These are phyloP conservation scores for Nephila pilipes DNA, from an alignment of 1,140 invertebrate species.

Conservation along the genomic window DNA sequence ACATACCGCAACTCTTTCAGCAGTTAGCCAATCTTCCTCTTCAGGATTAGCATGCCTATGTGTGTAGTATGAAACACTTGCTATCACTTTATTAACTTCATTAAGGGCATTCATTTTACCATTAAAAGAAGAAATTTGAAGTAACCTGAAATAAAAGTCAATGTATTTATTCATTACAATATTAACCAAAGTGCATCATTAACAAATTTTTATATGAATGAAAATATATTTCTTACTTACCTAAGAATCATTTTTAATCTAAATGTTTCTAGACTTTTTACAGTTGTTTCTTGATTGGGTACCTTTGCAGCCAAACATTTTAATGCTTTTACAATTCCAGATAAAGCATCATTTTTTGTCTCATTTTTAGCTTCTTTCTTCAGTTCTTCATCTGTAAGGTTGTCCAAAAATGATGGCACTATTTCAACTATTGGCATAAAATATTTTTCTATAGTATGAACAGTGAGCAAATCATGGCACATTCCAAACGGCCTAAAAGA, in stretches of 20 bases:
- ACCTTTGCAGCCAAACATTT: constrained; percentile 92
- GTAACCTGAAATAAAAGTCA: constrained; percentile 84
- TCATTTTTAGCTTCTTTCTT: constrained; percentile 98
- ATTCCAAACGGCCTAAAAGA: constrained; percentile 90
- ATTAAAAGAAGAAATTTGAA: constrained; percentile 99
- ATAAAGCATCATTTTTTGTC: constrained; percentile 95
- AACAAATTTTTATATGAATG: too few species aligned
- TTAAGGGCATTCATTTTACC: constrained; percentile 99
- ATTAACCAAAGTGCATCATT: background rate
- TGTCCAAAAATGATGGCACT: constrained; percentile 94
- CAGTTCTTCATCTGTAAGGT: constrained; percentile 97
- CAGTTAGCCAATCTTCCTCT: constrained; percentile 96
- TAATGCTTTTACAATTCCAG: constrained; percentile 92
- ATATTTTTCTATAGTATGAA: constrained; percentile 94
- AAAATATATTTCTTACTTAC: constrained; percentile 78
- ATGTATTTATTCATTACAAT: background rate
- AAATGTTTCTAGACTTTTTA: constrained; percentile 96
- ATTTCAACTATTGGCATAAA: constrained; percentile 96
- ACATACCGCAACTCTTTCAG: constrained; percentile 95
- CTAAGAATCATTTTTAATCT: constrained; percentile 96
- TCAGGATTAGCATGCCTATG: constrained; percentile 84
- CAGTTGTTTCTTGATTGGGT: constrained; percentile 89
- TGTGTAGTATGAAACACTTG: constrained; percentile 93
- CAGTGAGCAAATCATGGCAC: constrained; percentile 94
- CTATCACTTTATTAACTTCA: constrained; percentile 98